phyloP scores from a whole-genome alignment of 2,113 vertebrate genomes.

The Ictalurus punctatus region DNA sequence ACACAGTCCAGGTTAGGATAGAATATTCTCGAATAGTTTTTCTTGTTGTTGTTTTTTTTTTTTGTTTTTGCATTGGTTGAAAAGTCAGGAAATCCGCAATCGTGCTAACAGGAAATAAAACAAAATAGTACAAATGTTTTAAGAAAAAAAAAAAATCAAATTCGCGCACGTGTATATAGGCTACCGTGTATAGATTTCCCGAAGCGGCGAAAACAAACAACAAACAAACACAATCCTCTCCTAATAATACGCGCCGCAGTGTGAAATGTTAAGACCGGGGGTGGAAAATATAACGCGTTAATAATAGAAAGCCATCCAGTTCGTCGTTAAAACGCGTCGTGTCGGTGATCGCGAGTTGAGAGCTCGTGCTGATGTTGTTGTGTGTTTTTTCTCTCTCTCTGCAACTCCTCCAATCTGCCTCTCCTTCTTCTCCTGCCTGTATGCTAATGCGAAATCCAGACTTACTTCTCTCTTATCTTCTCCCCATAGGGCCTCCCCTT shows the following conservation, averaged over 20 bases:
- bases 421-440: conserved; percentile 59
- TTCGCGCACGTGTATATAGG: background rate
- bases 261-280: background rate
- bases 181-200: background rate
- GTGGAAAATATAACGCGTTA: background rate
- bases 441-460: conserved; percentile 58
- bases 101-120: background rate
- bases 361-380: conserved; percentile 1
- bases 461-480: conserved; percentile 74
- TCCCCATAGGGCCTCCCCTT: conserved; percentile 78
- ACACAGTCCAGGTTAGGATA: background rate
- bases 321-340: background rate
- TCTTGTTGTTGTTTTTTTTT: background rate
- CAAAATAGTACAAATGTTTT: background rate
- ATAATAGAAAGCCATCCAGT: background rate
- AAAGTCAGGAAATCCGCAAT: background rate
- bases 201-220: background rate
- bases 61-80: background rate
- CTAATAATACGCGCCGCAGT: background rate
- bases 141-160: background rate
- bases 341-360: background rate
- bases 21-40: background rate
- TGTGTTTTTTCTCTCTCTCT: background rate
- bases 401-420: conserved; percentile 56
- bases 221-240: background rate